phyloP scores from a whole-genome alignment of 2,797 vertebrate genomes.

The Sebastes elongatus region DNA sequence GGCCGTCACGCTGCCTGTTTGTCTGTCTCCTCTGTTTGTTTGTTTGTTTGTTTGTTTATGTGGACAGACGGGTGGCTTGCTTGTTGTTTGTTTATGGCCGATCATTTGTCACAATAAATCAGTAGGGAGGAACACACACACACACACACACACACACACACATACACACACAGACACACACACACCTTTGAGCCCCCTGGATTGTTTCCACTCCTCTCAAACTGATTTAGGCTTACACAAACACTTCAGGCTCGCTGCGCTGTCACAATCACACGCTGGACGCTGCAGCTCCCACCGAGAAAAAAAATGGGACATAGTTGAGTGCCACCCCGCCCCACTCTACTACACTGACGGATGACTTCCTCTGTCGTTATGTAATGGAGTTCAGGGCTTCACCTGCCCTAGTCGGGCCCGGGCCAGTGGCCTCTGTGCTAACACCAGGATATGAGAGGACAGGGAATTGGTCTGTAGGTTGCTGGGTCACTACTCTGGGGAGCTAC shows the following conservation, averaged over 20 bases:
- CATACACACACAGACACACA: conserved; percentile 12
- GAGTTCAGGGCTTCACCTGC: conserved; percentile 68
- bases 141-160: conserved; percentile 12
- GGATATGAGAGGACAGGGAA: conserved; percentile 63
- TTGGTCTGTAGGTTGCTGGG: conserved; percentile 36
- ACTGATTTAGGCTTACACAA: conserved; percentile 71
- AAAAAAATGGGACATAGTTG: conserved; percentile 47
- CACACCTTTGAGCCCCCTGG: background rate
- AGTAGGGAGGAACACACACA: conserved; percentile 46
- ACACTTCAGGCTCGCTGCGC: conserved; percentile 50
- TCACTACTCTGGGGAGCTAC: conserved; percentile 45
- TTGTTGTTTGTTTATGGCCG: conserved; percentile 75
- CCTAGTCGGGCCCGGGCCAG: conserved; percentile 24
- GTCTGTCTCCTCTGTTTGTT: conserved; percentile 66
- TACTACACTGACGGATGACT: conserved; percentile 71
- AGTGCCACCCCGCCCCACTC: conserved; percentile 52
- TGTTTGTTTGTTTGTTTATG: conserved; percentile 75
- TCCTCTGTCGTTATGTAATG: conserved; percentile 74
- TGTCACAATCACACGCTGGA: conserved; percentile 45
- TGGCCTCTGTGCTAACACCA: conserved; percentile 53
- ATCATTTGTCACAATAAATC: conserved; percentile 80
- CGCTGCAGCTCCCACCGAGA: conserved; percentile 38
- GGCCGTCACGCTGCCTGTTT: conserved; percentile 58
- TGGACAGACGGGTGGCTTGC: conserved; percentile 63
- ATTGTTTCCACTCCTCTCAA: conserved; percentile 44